Evolutionary conservation across 1,140 invertebrate species (phyloP).

Genomic region (Bradysia coprophila): DNA sequence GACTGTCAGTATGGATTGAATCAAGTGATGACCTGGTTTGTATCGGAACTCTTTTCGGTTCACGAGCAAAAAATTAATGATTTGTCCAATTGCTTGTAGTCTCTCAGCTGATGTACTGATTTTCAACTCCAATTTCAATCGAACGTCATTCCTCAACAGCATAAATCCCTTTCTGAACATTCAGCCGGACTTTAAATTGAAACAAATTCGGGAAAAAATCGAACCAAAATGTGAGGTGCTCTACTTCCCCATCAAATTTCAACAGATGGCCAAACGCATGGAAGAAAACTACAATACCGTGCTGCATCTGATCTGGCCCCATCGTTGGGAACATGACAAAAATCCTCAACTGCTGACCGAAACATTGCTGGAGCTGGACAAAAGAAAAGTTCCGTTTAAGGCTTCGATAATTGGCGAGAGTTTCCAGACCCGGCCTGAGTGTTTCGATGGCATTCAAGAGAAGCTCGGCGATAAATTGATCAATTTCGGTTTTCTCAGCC

Average conservation of each 20-base stretch:
- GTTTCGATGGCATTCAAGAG: slow-evolving; percentile 30
- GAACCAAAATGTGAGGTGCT: slow-evolving; percentile 40
- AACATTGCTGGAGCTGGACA: slow-evolving; percentile 32
- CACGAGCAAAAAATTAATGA: too few species aligned
- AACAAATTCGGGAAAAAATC: slow-evolving; percentile 32
- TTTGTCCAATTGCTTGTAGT: slow-evolving; percentile 24
- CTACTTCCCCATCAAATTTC: slow-evolving; percentile 42
- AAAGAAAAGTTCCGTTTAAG: slow-evolving; percentile 32
- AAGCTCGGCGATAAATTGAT: slow-evolving; percentile 31
- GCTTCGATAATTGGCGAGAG: slow-evolving; percentile 33
- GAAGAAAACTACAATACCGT: slow-evolving; percentile 8
- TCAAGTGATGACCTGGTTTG: slow-evolving; percentile 50
- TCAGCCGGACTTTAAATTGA: slow-evolving; percentile 41
- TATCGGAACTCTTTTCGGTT: too few species aligned
- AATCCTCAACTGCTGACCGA: slow-evolving; percentile 45
- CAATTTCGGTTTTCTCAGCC: slow-evolving; percentile 39
- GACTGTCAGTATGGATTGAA: slow-evolving; percentile 67
- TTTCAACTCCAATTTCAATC: slow-evolving; percentile 57
- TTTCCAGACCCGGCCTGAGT: slow-evolving; percentile 24
- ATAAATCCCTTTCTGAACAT: slow-evolving; percentile 43
- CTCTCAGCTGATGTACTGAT: slow-evolving; percentile 47
- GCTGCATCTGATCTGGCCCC: slow-evolving; percentile 55
- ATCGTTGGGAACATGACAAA: slow-evolving; percentile 69
- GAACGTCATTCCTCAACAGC: slow-evolving; percentile 40
- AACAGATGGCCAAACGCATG: slow-evolving; percentile 12